Conservation (phyloP, 2,113 vertebrate genomes). For the Rafetus swinhoei region DNA sequence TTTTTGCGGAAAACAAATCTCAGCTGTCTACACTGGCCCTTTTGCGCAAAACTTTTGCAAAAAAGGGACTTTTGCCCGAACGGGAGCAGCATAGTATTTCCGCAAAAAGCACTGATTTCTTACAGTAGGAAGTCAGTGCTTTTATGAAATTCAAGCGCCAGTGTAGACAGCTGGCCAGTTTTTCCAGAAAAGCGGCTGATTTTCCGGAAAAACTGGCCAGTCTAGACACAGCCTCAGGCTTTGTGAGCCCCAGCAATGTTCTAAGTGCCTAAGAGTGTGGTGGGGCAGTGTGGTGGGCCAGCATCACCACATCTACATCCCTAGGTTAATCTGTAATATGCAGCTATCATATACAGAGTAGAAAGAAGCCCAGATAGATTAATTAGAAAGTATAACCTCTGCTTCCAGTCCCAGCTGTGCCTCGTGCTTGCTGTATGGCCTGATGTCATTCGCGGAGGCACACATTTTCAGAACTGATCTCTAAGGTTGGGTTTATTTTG, state of each 20-base stretch:
- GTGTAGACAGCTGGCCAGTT: too few relatives aligned
- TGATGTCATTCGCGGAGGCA: background rate
- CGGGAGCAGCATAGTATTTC: too few relatives aligned
- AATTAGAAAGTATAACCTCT: background rate
- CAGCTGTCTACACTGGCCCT: too few relatives aligned
- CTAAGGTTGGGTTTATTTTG: background rate
- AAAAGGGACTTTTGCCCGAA: too few relatives aligned
- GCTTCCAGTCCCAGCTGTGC: background rate
- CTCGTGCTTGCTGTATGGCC: background rate
- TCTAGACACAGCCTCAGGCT: too few relatives aligned
- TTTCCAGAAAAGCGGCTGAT: too few relatives aligned
- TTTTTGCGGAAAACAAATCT: too few relatives aligned
- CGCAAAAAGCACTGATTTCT: too few relatives aligned
- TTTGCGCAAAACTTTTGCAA: too few relatives aligned
- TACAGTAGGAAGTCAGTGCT: too few relatives aligned
- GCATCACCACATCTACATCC: background rate
- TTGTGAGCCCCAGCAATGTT: background rate
- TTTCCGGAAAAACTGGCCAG: too few relatives aligned
- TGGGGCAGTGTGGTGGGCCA: background rate
- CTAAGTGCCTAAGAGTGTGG: background rate
- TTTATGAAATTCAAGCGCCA: too few relatives aligned
- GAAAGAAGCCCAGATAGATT: background rate
- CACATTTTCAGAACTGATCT: background rate
- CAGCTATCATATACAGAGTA: background rate
- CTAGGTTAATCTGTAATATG: background rate